These are phyloP conservation scores for Coregonus ussuriensis DNA, from an alignment of 2,797 vertebrate species.

Conservation along the genomic window DNA sequence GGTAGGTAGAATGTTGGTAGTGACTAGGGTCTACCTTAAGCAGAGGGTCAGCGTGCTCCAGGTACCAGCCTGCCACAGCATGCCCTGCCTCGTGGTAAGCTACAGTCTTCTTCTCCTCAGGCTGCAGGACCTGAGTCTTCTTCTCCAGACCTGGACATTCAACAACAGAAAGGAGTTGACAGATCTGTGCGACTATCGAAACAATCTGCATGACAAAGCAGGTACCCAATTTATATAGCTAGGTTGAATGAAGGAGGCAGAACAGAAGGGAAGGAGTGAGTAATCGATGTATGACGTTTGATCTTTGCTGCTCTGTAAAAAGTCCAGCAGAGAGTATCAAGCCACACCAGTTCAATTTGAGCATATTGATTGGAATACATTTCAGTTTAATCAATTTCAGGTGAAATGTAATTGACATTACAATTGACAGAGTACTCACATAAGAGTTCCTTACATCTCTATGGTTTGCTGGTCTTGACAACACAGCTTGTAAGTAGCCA, in stretches of 20 bases:
- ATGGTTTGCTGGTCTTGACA: not conserved
- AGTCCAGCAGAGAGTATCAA: not conserved
- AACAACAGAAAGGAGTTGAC: not conserved
- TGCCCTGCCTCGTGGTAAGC: conserved; percentile 97
- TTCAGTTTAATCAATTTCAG: not conserved
- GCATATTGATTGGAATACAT: not conserved
- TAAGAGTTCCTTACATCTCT: not conserved
- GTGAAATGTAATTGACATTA: not conserved
- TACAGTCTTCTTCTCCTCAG: conserved; percentile 95
- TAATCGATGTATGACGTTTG: not conserved
- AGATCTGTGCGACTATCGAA: not conserved
- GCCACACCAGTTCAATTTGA: not conserved
- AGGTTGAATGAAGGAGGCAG: too few relatives aligned
- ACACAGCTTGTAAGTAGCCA: too few relatives aligned
- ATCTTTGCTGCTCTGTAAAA: not conserved
- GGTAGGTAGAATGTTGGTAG: not conserved
- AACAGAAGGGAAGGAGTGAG: too few relatives aligned
- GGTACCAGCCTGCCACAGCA: conserved; percentile 93
- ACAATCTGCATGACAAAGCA: not conserved
- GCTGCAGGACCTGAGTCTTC: conserved; percentile 95
- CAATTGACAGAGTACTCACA: too few relatives aligned
- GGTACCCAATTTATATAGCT: not conserved
- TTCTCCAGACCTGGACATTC: conserved; percentile 88
- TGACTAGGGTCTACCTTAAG: conserved; percentile 79
- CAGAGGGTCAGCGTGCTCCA: conserved; percentile 95